Base-by-base conservation (phyloP, 2,797 vertebrate species). In the Setipinna tenuifilis region DNA sequence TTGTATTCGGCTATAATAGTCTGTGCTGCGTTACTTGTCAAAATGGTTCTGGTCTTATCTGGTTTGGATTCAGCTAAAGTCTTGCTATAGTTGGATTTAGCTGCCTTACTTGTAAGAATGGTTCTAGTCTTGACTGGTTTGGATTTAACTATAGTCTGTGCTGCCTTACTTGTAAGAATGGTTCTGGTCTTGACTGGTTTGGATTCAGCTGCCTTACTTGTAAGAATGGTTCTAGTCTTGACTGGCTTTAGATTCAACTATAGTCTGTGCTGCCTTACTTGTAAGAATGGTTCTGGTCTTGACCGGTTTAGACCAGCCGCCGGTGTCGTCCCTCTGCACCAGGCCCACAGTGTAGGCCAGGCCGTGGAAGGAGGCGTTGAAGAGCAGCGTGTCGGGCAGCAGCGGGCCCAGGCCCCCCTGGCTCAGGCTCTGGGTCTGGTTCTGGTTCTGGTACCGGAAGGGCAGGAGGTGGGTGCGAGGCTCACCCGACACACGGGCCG, bases 271-370 rank as follows among this genome's bases (percentile, higher is more conserved):
- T 14, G 17, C 5, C 12, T 57, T 57, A 11, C 98, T 97, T 84
- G 97, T 99, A 92, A 99, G 92, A 81, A 99, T 92, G 1, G 96
- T 92, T 35, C 96, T 83, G 0, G 96, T 97, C 91, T 93, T 94
- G 11, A 94, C 71, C 2, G 97, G 95, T 89, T 95, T 95, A 92
- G 96, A 95, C 90, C 96, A 96, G 91, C 90, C 46, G 3, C 46
- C 89, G 81, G 93, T 95, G 50, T 95, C 95, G 82, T 92, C 94
- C 82, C 92, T 92, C n/a, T 95, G 92, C 90, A 99, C 93, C 4
- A 99, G 95, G 16, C 96, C 96, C 87, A 99, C 94, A 1, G 94
- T 95, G 93, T 99, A 99, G 91, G 97, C 96, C 0, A 97, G 94
- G 4, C 97, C 98, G 6, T 98, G 98, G 86, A 97, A 96, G 25